Evolutionary conservation across 2,888 invertebrate species (phyloP).

Genomic region (Conistra vaccinii): DNA sequence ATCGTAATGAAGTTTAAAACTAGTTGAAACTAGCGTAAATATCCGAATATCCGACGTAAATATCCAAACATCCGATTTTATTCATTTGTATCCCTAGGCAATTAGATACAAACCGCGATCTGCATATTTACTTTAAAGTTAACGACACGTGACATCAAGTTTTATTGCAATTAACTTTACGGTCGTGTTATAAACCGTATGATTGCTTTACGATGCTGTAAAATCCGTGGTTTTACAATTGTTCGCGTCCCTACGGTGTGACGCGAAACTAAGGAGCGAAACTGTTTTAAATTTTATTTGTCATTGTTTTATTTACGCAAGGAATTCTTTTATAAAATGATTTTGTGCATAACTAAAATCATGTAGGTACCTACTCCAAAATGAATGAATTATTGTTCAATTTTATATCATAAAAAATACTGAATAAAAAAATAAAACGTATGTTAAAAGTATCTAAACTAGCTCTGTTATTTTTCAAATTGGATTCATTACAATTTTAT

Average conservation of each 20-base stretch:
- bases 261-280: slow-evolving; percentile 49
- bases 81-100: slow-evolving; percentile 39
- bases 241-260: slow-evolving; percentile 55
- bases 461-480: not conserved
- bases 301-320: slow-evolving; percentile 16
- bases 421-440: not conserved
- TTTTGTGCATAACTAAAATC: not conserved
- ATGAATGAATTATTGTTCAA: too few species aligned
- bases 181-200: slow-evolving; percentile 74
- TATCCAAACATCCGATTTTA: slow-evolving; percentile 39
- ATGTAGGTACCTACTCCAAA: not conserved
- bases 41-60: slow-evolving; percentile 6
- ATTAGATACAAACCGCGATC: slow-evolving; percentile 51
- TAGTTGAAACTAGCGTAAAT: slow-evolving; percentile 15
- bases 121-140: slow-evolving; percentile 66
- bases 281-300: slow-evolving; percentile 23
- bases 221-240: slow-evolving; percentile 72
- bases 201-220: slow-evolving; percentile 81
- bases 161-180: slow-evolving; percentile 76
- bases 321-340: not conserved
- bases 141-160: slow-evolving; percentile 74
- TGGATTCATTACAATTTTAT: not conserved
- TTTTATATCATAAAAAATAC: not conserved
- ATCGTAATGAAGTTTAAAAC: slow-evolving; percentile 29
- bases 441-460: not conserved